Percentiles rank a stretch among this genome's conserved stretches.
Conservation (phyloP, 2,797 vertebrate genomes). For the Xiphophorus birchmanni region DNA sequence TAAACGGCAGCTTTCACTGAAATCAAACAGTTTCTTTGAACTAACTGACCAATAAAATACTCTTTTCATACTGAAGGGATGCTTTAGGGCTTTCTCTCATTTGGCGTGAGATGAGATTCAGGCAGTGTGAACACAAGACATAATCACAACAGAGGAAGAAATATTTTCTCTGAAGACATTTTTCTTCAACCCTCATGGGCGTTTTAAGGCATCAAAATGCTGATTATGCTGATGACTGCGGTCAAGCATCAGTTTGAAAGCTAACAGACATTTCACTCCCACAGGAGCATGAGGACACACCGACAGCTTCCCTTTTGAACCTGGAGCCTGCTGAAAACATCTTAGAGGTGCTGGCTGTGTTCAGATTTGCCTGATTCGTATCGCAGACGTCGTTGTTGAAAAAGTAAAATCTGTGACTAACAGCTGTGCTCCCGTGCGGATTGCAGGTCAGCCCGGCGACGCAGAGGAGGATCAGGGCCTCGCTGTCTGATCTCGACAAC, state of each 20-base stretch:
- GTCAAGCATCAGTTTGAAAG: conserved; percentile 5
- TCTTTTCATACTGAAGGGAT: background rate
- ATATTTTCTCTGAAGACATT: background rate
- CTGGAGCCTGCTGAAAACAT: conserved; percentile 75
- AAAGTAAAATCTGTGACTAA: background rate
- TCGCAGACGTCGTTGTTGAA: background rate
- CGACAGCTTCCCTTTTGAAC: conserved; percentile 79
- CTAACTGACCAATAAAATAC: background rate
- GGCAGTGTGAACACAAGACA: conserved; percentile 2
- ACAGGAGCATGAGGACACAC: conserved; percentile 77
- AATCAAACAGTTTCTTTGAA: background rate
- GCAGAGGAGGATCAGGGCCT: conserved; percentile 88
- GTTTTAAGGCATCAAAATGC: conserved; percentile 2
- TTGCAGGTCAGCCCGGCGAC: conserved; percentile 86
- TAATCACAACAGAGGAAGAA: background rate
- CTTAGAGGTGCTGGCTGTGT: conserved; percentile 65
- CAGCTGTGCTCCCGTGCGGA: conserved; percentile 14
- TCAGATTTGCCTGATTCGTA: background rate
- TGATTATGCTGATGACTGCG: background rate
- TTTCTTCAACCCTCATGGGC: background rate
- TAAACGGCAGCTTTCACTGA: background rate
- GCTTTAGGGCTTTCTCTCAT: conserved; percentile 3
- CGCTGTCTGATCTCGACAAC: conserved; percentile 91
- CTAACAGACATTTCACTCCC: conserved; percentile 7
- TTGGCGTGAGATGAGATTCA: conserved; percentile 15